Base-by-base conservation (phyloP, 2,113 vertebrate species). In the Atlantisia rogersi region DNA sequence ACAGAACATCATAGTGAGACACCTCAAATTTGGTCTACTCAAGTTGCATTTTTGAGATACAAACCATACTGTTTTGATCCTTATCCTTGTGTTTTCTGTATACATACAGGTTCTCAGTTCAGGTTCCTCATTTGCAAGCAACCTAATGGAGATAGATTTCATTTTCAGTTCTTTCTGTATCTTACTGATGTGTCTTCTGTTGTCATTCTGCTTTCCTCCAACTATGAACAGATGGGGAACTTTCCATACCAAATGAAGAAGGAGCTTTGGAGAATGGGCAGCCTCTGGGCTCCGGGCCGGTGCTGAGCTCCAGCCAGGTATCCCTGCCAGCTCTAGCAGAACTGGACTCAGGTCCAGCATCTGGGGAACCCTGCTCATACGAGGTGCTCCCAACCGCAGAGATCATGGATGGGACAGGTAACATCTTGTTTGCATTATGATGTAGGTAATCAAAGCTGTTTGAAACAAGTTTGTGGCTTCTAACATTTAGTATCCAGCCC, bases 321-420 rank as follows among this genome's bases (percentile, higher is more conserved):
- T 98, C 98, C 37, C 92, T 98, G 93, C 97, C 98, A 77, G 90
- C 98, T 69, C 98, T 98, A 91, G 98, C 98, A 24, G 98, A 99
- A 93, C 92, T 98, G 93, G 98, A 99, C 65, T 98, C 98, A 4
- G 97, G 97, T 87, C 97, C 98, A 32, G 82, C 97, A 92, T 80
- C 98, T 91, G 92, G 98, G 71, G 98, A 98, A 76, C 95, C 98
- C 86, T 98, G 98, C 94, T 97, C 97, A 5, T 98, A 98, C 2
- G 98, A 98, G 94, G 97, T 98, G 96, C 98, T 98, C 95, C 98
- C 98, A 63, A 97, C 97, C 95, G 97, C 98, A 85, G 98, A 99
- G 97, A 97, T 98, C 97, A 99, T 99, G 99, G 99, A 99, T 77
- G 99, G 98, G 93, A 98, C 98, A 99, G 99, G 99, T 99, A 98